Evolutionary conservation across 2,113 vertebrate genomes (phyloP), one percentile per base, ranked within the genome.

Genomic region (Cepphus grylle): DNA sequence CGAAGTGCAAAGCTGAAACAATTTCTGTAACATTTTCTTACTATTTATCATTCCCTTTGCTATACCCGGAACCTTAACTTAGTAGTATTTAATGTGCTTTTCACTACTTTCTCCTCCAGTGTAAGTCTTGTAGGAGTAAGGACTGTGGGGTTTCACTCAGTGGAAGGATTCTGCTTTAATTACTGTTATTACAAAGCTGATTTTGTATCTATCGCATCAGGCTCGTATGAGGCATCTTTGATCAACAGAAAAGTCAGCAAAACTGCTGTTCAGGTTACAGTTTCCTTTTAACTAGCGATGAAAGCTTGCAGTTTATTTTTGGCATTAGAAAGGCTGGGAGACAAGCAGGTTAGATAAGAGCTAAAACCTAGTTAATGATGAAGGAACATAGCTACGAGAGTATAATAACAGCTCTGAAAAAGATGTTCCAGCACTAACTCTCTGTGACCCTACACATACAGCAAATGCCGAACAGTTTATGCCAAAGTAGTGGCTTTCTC

Each of bases 271-370:
- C 55, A 86, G 90, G 93, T 94, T 94, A 79, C 45, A 65, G 91
- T 93, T 97, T 94, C 85, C 71, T 95, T 96, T 97, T 90, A 96
- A 91, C 86, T 86, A 42, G 29, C 83, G 91, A 94, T 94, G 93
- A 97, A 97, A 96, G 89, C 70, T 82, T 86, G 79, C 34, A 6
- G 50, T 96, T 95, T 91, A 90, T 96, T 96, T 97, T 96, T 95
- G 84, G 62, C 81, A 70, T 86, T 50, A 58, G 32, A 66, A 85
- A 82, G 45, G 77, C 59, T 70, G 81, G n/a, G 71, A 95, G 81
- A 89, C 45, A 93, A 90, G 53, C 62, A 83, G 84, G 74, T 93
- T 97, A 91, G 86, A 32, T 97, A 95, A 94, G 81, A 90, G n/a
- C 74, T 66, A 81, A 82, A 96, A 79, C n/a, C 47, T 62, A 89